phyloP scores from a whole-genome alignment of 2,888 invertebrate genomes.

The Vesta saturnalis region DNA sequence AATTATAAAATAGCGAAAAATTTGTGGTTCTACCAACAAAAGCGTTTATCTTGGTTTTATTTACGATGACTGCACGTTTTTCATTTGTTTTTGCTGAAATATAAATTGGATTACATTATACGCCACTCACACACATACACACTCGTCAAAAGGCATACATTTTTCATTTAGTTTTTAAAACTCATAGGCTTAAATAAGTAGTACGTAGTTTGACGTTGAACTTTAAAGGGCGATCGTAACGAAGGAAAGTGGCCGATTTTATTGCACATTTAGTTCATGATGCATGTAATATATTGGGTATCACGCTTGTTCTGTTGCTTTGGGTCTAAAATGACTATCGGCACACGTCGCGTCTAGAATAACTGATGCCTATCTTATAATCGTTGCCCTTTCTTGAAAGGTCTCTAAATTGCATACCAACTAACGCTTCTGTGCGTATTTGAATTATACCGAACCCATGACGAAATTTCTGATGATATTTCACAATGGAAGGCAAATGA shows the following conservation, averaged over 20 bases:
- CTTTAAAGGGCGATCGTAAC: slow-evolving; percentile 33
- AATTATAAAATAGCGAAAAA: no score
- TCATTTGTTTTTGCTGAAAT: background rate
- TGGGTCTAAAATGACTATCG: slow-evolving; percentile 27
- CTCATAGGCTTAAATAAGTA: slow-evolving; percentile 9
- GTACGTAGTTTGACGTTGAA: slow-evolving; percentile 25
- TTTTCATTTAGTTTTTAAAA: slow-evolving; percentile 9
- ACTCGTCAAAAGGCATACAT: background rate
- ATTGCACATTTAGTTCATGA: slow-evolving; percentile 32
- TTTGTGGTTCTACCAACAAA: background rate
- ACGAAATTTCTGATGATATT: no score
- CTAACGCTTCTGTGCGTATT: background rate
- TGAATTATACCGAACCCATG: background rate
- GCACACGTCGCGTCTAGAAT: slow-evolving; percentile 29
- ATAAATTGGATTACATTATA: background rate
- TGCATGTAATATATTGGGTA: slow-evolving; percentile 30
- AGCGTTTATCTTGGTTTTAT: background rate
- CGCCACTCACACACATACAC: no score
- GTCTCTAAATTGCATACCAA: slow-evolving; percentile 1
- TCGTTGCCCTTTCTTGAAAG: slow-evolving; percentile 14
- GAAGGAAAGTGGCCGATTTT: slow-evolving; percentile 31
- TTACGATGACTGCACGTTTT: background rate
- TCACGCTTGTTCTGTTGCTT: slow-evolving; percentile 28
- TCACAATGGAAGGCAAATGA: no score
- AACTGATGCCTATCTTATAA: slow-evolving; percentile 30